These are phyloP conservation scores for Myotis vivesi DNA, from an alignment of 2,797 vertebrate species.

Conservation along the genomic window DNA sequence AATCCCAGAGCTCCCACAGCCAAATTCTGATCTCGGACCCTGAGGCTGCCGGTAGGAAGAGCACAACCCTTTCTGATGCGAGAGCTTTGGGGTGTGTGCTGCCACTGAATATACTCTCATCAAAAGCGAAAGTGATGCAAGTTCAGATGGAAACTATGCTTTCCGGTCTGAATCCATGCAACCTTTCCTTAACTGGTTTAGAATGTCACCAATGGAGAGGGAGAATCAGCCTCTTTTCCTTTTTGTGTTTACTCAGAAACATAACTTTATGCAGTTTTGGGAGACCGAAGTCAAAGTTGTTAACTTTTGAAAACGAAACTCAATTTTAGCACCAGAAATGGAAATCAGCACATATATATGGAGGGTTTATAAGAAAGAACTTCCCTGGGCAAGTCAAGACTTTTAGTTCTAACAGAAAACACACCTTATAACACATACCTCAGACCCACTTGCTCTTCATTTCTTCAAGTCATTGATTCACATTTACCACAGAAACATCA, in stretches of 20 bases:
- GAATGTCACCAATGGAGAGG: neutral
- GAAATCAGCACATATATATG: neutral
- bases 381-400: neutral
- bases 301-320: neutral
- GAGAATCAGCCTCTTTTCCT: neutral
- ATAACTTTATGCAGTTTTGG: neutral
- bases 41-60: neutral
- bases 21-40: neutral
- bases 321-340: neutral
- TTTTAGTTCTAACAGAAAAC: neutral
- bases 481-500: conserved; percentile 3
- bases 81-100: neutral
- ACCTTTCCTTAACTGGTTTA: neutral
- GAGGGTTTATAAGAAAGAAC: neutral
- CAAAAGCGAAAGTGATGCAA: neutral
- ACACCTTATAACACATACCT: neutral
- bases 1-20: neutral
- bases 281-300: conserved; percentile 10
- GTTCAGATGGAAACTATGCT: neutral
- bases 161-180: neutral
- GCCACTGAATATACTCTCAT: neutral
- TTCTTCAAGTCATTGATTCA: neutral
- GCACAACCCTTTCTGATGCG: neutral
- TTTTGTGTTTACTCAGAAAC: conserved; percentile 12
- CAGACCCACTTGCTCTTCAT: neutral